Percentiles rank a stretch among this genome's conserved stretches.
Evolutionary conservation across 1,140 invertebrate genomes (phyloP).

Genomic region (Scylla paramamosain): DNA sequence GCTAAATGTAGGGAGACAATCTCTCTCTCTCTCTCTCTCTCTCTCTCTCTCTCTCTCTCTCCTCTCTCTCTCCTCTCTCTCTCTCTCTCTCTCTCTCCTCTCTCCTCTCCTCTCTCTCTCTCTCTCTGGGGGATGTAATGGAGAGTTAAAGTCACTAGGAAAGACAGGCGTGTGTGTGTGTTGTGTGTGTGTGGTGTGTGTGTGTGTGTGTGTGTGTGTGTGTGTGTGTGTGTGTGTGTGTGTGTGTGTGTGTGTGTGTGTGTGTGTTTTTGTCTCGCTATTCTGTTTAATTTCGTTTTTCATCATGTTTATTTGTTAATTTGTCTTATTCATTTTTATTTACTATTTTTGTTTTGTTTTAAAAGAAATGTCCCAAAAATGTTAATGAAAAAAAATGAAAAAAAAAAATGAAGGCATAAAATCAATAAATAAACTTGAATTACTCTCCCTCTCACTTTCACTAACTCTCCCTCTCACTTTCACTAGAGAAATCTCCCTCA

Average conservation of each 20-base stretch:
- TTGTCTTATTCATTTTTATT: too few relatives aligned
- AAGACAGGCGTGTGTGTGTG: neutral
- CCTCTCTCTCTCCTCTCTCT: neutral
- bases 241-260: too few relatives aligned
- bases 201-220: constrained; percentile 11
- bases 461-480: too few relatives aligned
- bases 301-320: too few relatives aligned
- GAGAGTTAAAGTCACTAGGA: neutral
- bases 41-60: neutral
- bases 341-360: too few relatives aligned
- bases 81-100: neutral
- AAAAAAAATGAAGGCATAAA: too few relatives aligned
- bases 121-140: neutral
- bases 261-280: neutral
- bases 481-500: too few relatives aligned
- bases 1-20: neutral
- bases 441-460: too few relatives aligned
- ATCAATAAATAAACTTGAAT: too few relatives aligned
- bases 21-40: neutral
- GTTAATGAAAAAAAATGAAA: too few relatives aligned
- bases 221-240: neutral
- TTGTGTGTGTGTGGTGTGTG: constrained; percentile 20
- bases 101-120: neutral
- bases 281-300: too few relatives aligned
- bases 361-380: too few relatives aligned